Evolutionary conservation across 2,797 vertebrate genomes (phyloP).

Genomic region (Ceryle rudis): DNA sequence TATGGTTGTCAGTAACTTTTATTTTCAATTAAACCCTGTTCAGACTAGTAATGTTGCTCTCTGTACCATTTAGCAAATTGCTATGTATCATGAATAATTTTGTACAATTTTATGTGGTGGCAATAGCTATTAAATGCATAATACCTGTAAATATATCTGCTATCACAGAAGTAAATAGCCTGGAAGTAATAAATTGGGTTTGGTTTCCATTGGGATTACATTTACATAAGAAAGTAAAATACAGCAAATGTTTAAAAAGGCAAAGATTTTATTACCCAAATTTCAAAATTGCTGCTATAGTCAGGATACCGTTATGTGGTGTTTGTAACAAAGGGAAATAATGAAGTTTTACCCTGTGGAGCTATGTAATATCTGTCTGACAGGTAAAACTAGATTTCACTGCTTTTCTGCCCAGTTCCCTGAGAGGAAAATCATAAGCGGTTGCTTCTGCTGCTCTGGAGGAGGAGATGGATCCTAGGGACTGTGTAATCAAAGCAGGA

Average conservation of each 20-base stretch:
- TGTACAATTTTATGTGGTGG: slow-evolving; percentile 3
- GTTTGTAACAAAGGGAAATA: not conserved
- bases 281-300: slow-evolving; percentile 16
- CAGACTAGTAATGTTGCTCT: slow-evolving; percentile 30
- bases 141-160: slow-evolving; percentile 49
- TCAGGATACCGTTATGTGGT: not conserved
- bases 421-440: not conserved
- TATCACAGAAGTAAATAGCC: slow-evolving; percentile 28
- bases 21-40: slow-evolving; percentile 57
- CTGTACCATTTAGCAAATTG: slow-evolving; percentile 65
- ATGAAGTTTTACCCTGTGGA: not conserved
- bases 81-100: slow-evolving; percentile 56
- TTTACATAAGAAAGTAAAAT: not conserved
- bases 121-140: slow-evolving; percentile 50
- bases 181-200: not conserved
- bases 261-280: not conserved
- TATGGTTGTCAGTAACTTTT: slow-evolving; percentile 62
- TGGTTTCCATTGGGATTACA: slow-evolving; percentile 4
- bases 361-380: not conserved
- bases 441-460: not conserved
- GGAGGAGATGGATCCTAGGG: not conserved
- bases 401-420: not conserved
- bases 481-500: not conserved
- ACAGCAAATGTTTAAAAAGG: not conserved
- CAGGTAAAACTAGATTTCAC: not conserved